Evolutionary conservation across 1,140 invertebrate species (phyloP).

Genomic region (Stenopsyche tienmushanensis): DNA sequence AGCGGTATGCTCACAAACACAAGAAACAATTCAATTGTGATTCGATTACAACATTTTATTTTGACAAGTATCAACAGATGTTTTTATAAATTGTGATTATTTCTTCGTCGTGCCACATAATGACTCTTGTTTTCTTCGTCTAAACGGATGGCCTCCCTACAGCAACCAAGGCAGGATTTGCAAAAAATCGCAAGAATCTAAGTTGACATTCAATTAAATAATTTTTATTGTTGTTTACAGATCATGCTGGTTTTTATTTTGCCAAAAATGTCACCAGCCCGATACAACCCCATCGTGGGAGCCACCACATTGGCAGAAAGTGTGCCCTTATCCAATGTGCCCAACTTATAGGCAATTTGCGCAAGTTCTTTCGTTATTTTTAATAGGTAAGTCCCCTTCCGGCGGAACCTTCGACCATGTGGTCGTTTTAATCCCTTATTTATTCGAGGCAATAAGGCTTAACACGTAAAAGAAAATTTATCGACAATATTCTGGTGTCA

Average conservation of each 20-base stretch:
- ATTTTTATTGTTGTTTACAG: no score
- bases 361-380: constrained; percentile 65
- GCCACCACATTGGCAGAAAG: constrained; percentile 68
- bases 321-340: constrained; percentile 78
- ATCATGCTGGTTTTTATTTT: constrained; percentile 52
- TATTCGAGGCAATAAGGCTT: not conserved
- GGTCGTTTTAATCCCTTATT: no score
- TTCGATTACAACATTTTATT: not conserved
- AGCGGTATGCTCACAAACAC: no score
- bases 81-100: no score
- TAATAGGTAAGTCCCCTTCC: constrained; percentile 66
- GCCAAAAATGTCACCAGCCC: constrained; percentile 50
- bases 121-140: no score
- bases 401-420: no score
- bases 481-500: not conserved
- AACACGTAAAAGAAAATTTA: not conserved
- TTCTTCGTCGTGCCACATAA: no score
- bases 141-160: no score
- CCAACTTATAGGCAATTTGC: constrained; percentile 78
- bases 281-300: constrained; percentile 72
- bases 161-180: no score
- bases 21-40: not conserved
- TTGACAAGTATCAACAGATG: not conserved
- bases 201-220: not conserved
- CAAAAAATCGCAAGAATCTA: not conserved